phyloP scores from a whole-genome alignment of 2,797 vertebrate genomes.

The Phalanger gymnotis region DNA sequence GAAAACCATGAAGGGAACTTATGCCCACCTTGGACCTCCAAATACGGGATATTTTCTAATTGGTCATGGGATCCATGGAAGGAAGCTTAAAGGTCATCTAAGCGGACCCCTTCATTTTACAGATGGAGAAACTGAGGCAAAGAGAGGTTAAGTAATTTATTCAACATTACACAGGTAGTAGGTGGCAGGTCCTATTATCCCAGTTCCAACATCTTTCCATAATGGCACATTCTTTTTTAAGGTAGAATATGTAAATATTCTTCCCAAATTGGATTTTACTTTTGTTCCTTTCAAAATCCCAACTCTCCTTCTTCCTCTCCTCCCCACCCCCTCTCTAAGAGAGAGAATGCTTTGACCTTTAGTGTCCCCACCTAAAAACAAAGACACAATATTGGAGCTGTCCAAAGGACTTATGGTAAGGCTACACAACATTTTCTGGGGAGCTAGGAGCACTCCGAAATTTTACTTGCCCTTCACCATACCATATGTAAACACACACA shows the following conservation, averaged over 20 bases:
- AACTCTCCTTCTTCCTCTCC: too few species aligned
- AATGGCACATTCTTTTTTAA: background rate
- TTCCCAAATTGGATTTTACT: background rate
- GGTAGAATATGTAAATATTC: background rate
- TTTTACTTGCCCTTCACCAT: background rate
- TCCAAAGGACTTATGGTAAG: too few species aligned
- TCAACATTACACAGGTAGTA: too few species aligned
- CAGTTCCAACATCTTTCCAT: background rate
- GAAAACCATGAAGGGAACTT: background rate
- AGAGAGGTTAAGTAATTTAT: too few species aligned
- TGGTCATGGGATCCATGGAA: background rate
- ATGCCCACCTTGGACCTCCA: background rate
- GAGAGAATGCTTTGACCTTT: too few species aligned
- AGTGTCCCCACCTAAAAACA: too few species aligned
- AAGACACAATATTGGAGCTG: too few species aligned
- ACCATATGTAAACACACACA: background rate
- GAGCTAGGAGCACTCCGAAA: background rate
- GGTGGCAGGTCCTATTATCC: background rate
- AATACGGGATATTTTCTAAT: background rate
- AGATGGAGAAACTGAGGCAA: background rate
- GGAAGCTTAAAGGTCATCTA: background rate
- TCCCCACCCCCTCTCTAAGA: too few species aligned
- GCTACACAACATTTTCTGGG: background rate
- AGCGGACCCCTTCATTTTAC: background rate
- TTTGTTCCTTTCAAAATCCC: background rate